Evolutionary conservation across 2,113 vertebrate genomes (phyloP), one percentile per base, ranked within the genome.

Genomic region (Alexandromys fortis): DNA sequence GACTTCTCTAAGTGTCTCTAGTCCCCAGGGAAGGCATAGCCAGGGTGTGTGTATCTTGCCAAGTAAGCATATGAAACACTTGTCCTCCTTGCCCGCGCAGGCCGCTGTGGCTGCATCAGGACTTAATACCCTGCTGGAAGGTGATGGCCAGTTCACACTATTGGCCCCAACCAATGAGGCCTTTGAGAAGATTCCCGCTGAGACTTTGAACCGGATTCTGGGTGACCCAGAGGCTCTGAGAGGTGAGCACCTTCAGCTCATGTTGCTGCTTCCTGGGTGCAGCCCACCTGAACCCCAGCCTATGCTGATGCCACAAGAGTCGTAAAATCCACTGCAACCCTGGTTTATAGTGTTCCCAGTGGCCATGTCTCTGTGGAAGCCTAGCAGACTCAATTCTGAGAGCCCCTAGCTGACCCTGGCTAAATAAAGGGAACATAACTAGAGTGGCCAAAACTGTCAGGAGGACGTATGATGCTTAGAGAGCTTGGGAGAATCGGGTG

Each of bases 111-210:
- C 99, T 13, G 99, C 99, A 0, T 99, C 99, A 0, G 99, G 99
- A 49, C 98, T 99, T 79, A 99, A 98, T 86, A 97, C 97, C 24
- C 38, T 99, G 95, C 96, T 99, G 58, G 99, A 99, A 87, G 98
- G 90, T 0, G 98, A 99, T 0, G 99, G 99, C 21, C 99, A 99
- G 86, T 99, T 98, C 98, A 99, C 99, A 0, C 90, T 99, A n/a
- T 98, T 99, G 87, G 99, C 99, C 81, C 99, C 99, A 0, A 99
- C 99, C 96, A 99, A 99, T 0, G 99, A 99, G 38, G 99, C 99
- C 95, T 99, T 99, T 4, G 98, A 99, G 97, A 99, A 99, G 98
- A 99, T 99, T 96, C 99, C 99, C 35, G 95, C 81, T n/a, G 99
- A 99, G 92, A 99, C 99, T 19, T 97, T 99, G 89, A 99, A 98